Base-by-base conservation (phyloP, 2,888 invertebrate species). In the Subacronicta megacephala region DNA sequence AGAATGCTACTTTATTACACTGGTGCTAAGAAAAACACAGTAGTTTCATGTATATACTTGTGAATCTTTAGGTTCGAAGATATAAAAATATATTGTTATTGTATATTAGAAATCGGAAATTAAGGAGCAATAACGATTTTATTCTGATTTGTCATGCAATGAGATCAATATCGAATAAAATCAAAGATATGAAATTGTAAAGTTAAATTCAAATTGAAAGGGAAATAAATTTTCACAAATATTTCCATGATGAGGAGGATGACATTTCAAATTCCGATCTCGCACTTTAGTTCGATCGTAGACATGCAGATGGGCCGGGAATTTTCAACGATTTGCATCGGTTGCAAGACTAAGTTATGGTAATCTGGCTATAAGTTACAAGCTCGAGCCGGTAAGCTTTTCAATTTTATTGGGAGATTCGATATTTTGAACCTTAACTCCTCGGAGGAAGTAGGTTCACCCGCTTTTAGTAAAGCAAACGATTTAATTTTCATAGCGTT, bases 361-460 rank as follows among this genome's bases (percentile, higher is more conserved):
- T 89, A 89, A 90, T 89, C 87, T 77, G 70, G 80, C 89, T 87
- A 87, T 89, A 89, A 90, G 85, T 90, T 89, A 88, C 87, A 86
- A 83, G 80, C 80, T 82, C 66, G 63, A 52, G 62, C 67, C 70
- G 75, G 83, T 85, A 83, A 90, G 84, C 83, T 83, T 85, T 84
- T 85, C 83, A 87, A 87, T 89, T 89, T 90, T 89, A 88, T 87
- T 87, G 79, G 80, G 69, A 78, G 77, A 79, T 67, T 67, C 58
- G 59, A 56, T 73, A 75, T 76, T 73, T 75, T 72, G 56, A 62
- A 58, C 60, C 73, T 77, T 75, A 72, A 77, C 77, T 78, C 80
- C 69, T 62, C 64, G 46, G 57, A n/a, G 64, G 64, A 73, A 82
- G 82, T 80, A 80, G 78, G 72, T 78, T 75, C 66, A n/a, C 63